These are phyloP conservation scores for Leptopterna dolabrata DNA, from an alignment of 2,888 invertebrate genomes.

Conservation along the genomic window DNA sequence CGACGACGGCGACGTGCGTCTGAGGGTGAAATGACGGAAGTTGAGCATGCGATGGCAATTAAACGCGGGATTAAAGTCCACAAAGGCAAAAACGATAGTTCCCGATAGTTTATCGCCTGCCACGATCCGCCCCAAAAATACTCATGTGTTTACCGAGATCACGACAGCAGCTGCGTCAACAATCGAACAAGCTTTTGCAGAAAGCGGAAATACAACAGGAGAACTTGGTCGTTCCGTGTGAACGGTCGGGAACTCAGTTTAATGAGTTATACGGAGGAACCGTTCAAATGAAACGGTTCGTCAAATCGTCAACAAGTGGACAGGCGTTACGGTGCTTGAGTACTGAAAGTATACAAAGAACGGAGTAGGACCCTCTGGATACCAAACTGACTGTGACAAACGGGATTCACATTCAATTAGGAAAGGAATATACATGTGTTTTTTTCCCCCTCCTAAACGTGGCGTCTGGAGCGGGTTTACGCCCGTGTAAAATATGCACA, in stretches of 20 bases:
- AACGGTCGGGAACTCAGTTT: not conserved
- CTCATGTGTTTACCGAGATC: constrained; percentile 8
- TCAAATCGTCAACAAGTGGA: constrained; percentile 23
- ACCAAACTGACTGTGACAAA: constrained; percentile 29
- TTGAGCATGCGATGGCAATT: constrained; percentile 24
- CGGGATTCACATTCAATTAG: constrained; percentile 23
- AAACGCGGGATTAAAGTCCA: not conserved
- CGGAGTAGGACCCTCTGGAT: not conserved
- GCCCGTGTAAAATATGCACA: constrained; percentile 27
- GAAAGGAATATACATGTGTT: not conserved
- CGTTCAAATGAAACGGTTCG: constrained; percentile 3
- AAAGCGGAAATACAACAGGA: not conserved
- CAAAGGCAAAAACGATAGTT: not conserved
- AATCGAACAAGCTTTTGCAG: not conserved
- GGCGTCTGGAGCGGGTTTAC: constrained; percentile 1
- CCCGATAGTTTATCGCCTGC: constrained; percentile 14
- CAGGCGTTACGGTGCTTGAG: constrained; percentile 36
- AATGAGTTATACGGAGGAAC: not conserved
- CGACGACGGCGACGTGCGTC: not conserved
- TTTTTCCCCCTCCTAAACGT: not conserved
- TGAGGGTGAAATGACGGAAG: not conserved
- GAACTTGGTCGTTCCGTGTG: not conserved
- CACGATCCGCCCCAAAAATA: not conserved
- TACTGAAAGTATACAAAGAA: not conserved
- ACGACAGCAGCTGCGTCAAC: constrained; percentile 28